Evolutionary conservation across 2,113 vertebrate species (phyloP).

Genomic region (Thamnophis sirtalis): DNA sequence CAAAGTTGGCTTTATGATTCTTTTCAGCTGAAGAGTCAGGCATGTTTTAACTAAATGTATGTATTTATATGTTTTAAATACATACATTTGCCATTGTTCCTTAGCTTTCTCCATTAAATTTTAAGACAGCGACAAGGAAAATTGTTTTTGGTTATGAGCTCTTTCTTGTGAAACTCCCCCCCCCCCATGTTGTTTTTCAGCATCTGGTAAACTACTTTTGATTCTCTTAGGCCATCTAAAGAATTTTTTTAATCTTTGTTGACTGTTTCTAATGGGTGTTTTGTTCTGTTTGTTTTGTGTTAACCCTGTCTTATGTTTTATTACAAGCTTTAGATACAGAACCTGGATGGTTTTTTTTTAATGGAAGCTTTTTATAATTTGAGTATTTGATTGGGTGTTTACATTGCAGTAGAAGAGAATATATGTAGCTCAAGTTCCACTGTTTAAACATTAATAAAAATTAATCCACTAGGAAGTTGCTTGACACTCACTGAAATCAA

Average conservation of each 20-base stretch:
- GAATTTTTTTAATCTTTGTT: neutral
- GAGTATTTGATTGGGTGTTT: neutral
- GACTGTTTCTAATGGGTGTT: neutral
- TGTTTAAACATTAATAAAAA: neutral
- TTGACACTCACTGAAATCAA: neutral
- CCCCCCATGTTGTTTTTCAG: neutral
- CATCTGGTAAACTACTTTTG: neutral
- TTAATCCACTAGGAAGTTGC: neutral
- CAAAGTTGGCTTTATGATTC: neutral
- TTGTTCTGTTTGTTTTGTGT: neutral
- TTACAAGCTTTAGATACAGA: neutral
- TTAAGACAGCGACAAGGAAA: neutral
- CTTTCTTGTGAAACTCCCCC: neutral
- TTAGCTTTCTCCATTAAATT: neutral
- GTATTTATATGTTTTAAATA: neutral
- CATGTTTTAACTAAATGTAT: too few species aligned
- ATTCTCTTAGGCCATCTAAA: neutral
- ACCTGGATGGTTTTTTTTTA: neutral
- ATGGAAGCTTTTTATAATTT: neutral
- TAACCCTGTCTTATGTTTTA: neutral
- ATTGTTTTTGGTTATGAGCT: neutral
- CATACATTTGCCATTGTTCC: neutral
- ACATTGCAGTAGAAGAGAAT: neutral
- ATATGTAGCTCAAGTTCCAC: neutral
- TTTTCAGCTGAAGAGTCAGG: neutral